Percentiles rank a stretch among this genome's conserved stretches.
These are phyloP conservation scores for Nyctibius grandis DNA, from an alignment of 2,797 vertebrate species.

Conservation along the genomic window DNA sequence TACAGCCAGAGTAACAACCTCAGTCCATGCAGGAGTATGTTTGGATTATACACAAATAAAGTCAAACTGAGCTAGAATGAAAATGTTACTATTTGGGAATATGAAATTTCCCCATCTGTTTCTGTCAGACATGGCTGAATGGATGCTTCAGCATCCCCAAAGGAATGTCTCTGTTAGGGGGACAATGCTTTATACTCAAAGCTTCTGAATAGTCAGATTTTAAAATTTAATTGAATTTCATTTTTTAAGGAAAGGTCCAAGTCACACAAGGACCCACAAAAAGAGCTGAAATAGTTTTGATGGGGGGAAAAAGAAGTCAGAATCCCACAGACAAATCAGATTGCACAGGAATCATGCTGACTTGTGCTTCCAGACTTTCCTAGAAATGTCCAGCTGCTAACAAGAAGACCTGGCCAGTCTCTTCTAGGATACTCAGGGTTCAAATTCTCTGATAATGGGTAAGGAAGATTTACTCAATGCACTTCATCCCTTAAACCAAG, in stretches of 20 bases:
- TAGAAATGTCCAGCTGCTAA: neutral
- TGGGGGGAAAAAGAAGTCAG: neutral
- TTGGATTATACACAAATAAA: neutral
- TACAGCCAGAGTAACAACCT: neutral
- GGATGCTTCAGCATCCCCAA: neutral
- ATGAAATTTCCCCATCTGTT: neutral
- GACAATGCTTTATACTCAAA: slow-evolving; percentile 27
- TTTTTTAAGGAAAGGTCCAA: neutral
- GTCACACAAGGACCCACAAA: neutral
- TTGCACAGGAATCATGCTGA: neutral
- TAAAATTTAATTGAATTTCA: slow-evolving; percentile 8
- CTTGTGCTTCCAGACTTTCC: neutral
- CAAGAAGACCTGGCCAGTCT: neutral
- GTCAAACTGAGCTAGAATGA: neutral
- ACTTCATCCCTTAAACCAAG: neutral
- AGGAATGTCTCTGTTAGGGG: neutral
- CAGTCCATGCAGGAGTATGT: neutral
- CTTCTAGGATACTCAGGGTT: neutral
- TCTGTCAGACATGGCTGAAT: neutral
- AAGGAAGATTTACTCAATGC: neutral
- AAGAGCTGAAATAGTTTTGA: neutral
- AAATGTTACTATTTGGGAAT: neutral
- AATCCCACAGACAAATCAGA: neutral
- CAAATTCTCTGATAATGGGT: neutral
- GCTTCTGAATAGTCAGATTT: neutral